A percentile compares a stretch with the other conserved stretches of the same genome.
phyloP scores from a whole-genome alignment of 2,797 vertebrate genomes.

The Buphagus erythrorhynchus region DNA sequence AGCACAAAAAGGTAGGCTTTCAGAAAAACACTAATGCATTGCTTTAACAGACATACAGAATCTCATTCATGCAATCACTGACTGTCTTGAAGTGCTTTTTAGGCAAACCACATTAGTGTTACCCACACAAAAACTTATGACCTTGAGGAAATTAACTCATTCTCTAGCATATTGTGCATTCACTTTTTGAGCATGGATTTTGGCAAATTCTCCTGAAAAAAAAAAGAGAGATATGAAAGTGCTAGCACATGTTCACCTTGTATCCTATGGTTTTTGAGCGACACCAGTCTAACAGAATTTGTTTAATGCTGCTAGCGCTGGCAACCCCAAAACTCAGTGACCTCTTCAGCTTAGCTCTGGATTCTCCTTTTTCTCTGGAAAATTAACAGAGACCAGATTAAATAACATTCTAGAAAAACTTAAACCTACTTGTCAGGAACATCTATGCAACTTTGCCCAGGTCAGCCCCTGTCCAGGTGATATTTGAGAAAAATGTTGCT shows the following conservation, averaged over 20 bases:
- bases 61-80: neutral
- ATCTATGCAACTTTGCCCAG: neutral
- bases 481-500: neutral
- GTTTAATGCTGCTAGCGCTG: slow-evolving; percentile 93
- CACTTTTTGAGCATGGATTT: neutral
- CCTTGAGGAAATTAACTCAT: neutral
- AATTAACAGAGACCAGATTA: slow-evolving; percentile 27
- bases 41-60: neutral
- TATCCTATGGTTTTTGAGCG: slow-evolving; percentile 95
- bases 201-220: neutral
- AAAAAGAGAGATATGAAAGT: neutral
- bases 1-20: neutral
- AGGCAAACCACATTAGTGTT: neutral
- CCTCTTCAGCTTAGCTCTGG: slow-evolving; percentile 88
- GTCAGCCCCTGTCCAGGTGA: neutral
- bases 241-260: slow-evolving; percentile 78
- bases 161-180: neutral
- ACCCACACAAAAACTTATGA: neutral
- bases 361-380: slow-evolving; percentile 79
- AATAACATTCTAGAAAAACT: neutral
- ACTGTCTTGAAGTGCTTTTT: neutral
- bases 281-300: slow-evolving; percentile 94
- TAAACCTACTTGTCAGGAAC: neutral
- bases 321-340: slow-evolving; percentile 91
- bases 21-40: neutral